phyloP scores from a whole-genome alignment of 2,113 vertebrate genomes.

The Arvicanthis niloticus region DNA sequence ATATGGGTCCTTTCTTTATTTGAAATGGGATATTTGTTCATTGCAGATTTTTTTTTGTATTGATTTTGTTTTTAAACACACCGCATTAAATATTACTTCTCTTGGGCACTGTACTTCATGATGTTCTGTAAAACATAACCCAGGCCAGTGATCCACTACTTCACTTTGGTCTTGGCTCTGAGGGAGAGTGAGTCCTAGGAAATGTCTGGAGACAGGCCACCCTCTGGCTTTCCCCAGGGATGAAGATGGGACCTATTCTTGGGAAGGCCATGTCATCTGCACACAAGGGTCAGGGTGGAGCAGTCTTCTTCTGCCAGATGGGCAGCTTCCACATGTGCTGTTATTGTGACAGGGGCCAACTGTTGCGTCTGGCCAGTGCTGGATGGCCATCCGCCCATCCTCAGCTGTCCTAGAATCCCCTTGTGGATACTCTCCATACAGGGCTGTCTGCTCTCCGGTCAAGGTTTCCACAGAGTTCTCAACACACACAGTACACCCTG shows the following conservation, averaged over 20 bases:
- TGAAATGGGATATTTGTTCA: conserved; percentile 35
- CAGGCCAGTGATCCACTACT: no score
- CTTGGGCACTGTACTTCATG: not conserved
- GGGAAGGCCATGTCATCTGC: not conserved
- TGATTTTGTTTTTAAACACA: not conserved
- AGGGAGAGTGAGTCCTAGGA: not conserved
- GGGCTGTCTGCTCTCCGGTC: not conserved
- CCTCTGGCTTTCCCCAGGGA: not conserved
- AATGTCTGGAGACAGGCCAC: not conserved
- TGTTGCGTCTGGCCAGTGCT: not conserved
- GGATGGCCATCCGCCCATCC: not conserved
- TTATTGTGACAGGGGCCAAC: not conserved
- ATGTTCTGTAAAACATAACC: not conserved
- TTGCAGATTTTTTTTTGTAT: not conserved
- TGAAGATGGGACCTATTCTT: not conserved
- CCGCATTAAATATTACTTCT: conserved; percentile 23
- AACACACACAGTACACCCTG: not conserved
- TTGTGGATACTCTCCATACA: not conserved
- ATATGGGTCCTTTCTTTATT: not conserved
- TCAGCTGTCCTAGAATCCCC: not conserved
- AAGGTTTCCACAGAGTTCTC: not conserved
- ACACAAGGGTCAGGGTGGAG: not conserved
- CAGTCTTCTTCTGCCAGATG: not conserved
- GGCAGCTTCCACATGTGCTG: not conserved
- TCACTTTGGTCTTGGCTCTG: not conserved